A percentile compares a stretch with the other conserved stretches of the same genome.
Conservation (phyloP, 2,888 invertebrate species). For the Acanthopleura granulata region DNA sequence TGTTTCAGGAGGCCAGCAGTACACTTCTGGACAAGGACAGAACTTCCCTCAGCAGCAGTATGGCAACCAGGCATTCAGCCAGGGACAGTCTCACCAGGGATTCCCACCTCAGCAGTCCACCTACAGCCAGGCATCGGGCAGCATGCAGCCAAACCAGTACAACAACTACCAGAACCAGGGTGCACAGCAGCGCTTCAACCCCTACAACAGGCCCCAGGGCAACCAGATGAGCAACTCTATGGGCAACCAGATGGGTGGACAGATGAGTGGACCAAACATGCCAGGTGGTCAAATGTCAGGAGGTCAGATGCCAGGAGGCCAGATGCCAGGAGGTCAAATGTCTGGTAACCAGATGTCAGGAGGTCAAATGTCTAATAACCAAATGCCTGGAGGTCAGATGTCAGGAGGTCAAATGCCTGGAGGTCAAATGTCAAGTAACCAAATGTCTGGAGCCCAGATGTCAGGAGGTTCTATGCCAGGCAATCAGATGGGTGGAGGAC, state of each 20-base stretch:
- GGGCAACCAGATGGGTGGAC: not conserved
- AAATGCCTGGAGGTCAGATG: not conserved
- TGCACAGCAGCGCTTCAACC: conserved; percentile 3
- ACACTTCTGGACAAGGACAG: not conserved
- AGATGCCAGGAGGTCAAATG: not conserved
- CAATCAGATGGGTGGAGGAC: not conserved
- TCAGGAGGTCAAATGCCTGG: not conserved
- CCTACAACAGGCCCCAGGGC: not conserved
- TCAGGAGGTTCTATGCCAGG: not conserved
- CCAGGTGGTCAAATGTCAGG: not conserved
- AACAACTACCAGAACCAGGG: not conserved
- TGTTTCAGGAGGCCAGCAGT: conserved; percentile 13
- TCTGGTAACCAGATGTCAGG: not conserved
- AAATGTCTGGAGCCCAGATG: not conserved
- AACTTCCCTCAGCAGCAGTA: conserved; percentile 14
- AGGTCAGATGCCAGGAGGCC: conserved; percentile 1
- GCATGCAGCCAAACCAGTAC: conserved; percentile 8
- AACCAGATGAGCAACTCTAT: not conserved
- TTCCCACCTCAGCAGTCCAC: not conserved
- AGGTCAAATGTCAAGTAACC: not conserved
- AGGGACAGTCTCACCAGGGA: conserved; percentile 2
- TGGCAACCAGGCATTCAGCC: not conserved
- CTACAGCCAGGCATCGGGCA: not conserved
- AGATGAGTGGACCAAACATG: not conserved
- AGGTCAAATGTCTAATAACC: not conserved